Evolutionary conservation across 1,140 invertebrate species (phyloP).

Genomic region (Nixonia krombeini): DNA sequence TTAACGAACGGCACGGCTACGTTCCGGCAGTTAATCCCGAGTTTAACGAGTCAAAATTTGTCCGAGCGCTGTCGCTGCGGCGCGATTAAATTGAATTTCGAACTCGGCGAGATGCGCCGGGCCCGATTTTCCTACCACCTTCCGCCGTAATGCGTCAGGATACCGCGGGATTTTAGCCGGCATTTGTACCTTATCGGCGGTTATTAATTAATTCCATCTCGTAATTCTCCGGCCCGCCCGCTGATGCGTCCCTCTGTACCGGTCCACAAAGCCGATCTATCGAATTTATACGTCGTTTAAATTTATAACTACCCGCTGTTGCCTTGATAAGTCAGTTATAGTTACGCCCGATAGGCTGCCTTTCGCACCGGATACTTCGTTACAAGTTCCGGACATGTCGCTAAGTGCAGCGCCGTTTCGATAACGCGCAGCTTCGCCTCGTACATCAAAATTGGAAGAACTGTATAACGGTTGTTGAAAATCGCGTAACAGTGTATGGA

Average conservation of each 20-base stretch:
- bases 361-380: conserved; percentile 28
- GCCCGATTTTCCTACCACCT: conserved; percentile 36
- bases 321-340: conserved; percentile 18
- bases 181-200: conserved; percentile 31
- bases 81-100: conserved; percentile 44
- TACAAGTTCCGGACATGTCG: conserved; percentile 18
- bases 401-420: too few relatives aligned
- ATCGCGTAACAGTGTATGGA: too few relatives aligned
- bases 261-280: conserved; percentile 21
- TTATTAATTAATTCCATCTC: conserved; percentile 48
- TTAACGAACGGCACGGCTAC: conserved; percentile 3
- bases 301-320: conserved; percentile 37
- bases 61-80: conserved; percentile 12
- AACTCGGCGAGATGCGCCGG: conserved; percentile 31
- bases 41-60: conserved; percentile 48
- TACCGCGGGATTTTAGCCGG: conserved; percentile 37
- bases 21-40: conserved; percentile 30
- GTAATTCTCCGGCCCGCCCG: conserved; percentile 25
- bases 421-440: too few relatives aligned
- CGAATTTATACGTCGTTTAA: too few relatives aligned
- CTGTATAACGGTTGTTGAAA: too few relatives aligned
- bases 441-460: too few relatives aligned
- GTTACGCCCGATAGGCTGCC: conserved; percentile 16
- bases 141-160: conserved; percentile 44
- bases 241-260: conserved; percentile 34